These are phyloP conservation scores for Myrmophylax atrothorax DNA, from an alignment of 2,113 vertebrate species.

Conservation along the genomic window DNA sequence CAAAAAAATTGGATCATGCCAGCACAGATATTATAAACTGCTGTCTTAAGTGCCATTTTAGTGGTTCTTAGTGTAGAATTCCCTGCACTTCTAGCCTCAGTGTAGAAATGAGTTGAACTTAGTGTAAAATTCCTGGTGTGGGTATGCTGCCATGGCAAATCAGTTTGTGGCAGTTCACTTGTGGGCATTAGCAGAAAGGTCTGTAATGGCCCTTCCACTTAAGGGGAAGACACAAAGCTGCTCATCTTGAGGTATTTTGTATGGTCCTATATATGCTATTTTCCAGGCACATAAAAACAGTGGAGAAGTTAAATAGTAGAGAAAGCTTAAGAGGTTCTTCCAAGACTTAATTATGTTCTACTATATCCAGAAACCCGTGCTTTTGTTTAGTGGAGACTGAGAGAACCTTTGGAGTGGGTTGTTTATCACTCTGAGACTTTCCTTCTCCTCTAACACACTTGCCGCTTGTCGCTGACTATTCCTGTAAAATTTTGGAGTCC, in stretches of 20 bases:
- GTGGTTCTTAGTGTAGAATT: neutral
- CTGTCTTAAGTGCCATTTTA: neutral
- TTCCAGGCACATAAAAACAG: neutral
- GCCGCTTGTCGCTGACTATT: neutral
- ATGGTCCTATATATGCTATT: neutral
- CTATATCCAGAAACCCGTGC: neutral
- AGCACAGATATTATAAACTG: neutral
- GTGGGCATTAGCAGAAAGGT: neutral
- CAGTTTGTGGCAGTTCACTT: neutral
- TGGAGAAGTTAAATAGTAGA: neutral
- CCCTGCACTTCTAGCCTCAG: neutral
- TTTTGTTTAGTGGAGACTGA: neutral
- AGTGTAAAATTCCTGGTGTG: neutral
- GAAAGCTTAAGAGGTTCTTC: neutral
- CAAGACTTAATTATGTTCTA: neutral
- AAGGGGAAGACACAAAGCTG: neutral
- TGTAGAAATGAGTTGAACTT: neutral
- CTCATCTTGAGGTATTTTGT: neutral
- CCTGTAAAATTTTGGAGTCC: neutral
- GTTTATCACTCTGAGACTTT: neutral
- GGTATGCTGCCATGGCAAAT: neutral
- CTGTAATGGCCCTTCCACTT: neutral
- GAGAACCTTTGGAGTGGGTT: neutral
- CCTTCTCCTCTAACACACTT: neutral
- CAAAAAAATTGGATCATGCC: neutral